Evolutionary conservation across 2,888 invertebrate genomes (phyloP).

Genomic region (Neoascia interrupta): DNA sequence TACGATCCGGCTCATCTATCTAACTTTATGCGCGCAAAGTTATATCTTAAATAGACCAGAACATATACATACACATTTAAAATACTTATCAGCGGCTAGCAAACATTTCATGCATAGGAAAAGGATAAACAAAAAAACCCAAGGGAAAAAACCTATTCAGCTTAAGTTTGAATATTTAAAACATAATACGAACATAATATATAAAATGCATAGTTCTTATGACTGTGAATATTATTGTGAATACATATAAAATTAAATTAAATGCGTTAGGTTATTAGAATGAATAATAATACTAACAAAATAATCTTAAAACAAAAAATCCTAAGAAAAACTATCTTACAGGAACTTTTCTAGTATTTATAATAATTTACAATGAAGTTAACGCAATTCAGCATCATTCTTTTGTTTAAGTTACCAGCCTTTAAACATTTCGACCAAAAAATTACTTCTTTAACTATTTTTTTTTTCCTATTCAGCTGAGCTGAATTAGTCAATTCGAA

Average conservation of each 20-base stretch:
- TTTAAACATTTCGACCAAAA: constrained; percentile 59
- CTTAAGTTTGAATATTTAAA: constrained; percentile 45
- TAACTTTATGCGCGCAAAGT: constrained; percentile 70
- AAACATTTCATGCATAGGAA: constrained; percentile 59
- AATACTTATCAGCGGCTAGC: constrained; percentile 39
- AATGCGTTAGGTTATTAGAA: constrained; percentile 53
- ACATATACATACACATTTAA: constrained; percentile 26
- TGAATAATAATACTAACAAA: constrained; percentile 22
- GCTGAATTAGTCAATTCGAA: constrained; percentile 48
- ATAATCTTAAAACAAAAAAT: constrained; percentile 50
- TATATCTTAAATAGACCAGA: constrained; percentile 47
- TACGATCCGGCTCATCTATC: not conserved
- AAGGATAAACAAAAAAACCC: constrained; percentile 21
- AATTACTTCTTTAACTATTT: constrained; percentile 12
- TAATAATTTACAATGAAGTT: constrained; percentile 55
- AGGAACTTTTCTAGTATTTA: constrained; percentile 67
- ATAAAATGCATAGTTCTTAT: constrained; percentile 71
- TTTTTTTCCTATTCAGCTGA: constrained; percentile 31
- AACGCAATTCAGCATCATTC: constrained; percentile 51
- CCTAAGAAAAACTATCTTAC: constrained; percentile 66
- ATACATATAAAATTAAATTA: constrained; percentile 55
- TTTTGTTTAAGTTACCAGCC: constrained; percentile 13
- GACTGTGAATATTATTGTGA: constrained; percentile 71
- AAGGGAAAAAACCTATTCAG: constrained; percentile 47
- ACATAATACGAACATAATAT: constrained; percentile 28